Percentiles rank a stretch among this genome's conserved stretches.
Conservation (phyloP, 1,140 invertebrate species). For the Nephotettix cincticeps region DNA sequence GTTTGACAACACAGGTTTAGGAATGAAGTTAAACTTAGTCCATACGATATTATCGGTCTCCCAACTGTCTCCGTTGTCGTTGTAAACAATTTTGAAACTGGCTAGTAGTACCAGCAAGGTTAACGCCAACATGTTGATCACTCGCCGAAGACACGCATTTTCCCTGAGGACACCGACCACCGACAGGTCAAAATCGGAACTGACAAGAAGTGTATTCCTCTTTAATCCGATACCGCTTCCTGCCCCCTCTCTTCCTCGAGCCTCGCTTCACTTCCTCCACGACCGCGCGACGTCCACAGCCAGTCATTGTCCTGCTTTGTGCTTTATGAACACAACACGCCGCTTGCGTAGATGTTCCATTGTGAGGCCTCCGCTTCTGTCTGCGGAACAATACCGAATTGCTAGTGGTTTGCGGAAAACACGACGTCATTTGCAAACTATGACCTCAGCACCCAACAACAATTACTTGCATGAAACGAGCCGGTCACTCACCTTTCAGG, state of each 20-base stretch:
- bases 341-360: no score
- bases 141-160: background rate
- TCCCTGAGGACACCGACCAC: constrained; percentile 8
- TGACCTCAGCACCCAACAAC: no score
- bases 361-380: no score
- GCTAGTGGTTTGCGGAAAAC: no score
- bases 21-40: constrained; percentile 14
- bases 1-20: background rate
- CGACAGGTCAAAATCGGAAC: constrained; percentile 17
- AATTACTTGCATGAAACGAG: no score
- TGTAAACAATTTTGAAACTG: background rate
- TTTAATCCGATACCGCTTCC: constrained; percentile 21
- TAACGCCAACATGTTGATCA: background rate
- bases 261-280: constrained; percentile 1
- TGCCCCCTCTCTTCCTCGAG: background rate
- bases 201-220: constrained; percentile 13
- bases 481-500: no score
- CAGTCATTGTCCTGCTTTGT: background rate
- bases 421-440: no score
- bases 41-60: background rate
- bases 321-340: no score
- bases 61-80: constrained; percentile 7
- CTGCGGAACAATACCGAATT: no score
- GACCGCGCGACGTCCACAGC: background rate
- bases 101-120: background rate